Base-by-base conservation (phyloP, 1,140 invertebrate species). In the Heliconius congener region DNA sequence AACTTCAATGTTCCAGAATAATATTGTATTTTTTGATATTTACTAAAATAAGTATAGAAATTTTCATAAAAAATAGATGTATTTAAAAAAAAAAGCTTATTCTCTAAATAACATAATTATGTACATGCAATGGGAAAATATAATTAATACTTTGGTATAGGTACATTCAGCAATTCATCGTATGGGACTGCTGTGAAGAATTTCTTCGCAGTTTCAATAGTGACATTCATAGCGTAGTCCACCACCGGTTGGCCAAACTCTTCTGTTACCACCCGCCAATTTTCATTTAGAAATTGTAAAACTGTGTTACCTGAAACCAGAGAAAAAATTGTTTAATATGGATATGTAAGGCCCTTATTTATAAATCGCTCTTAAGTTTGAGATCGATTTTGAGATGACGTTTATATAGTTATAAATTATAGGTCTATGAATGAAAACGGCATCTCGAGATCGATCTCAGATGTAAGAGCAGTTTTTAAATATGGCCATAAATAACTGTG, bases 191-290 rank as follows among this genome's bases (percentile, higher is more conserved):
- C 89, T 27, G 87, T 83, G 73, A 94, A 94, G 86, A 94, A 94
- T 79, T 93, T 92, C 55, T 82, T 92, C 1, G 92, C 92, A 0
- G 93, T 94, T 70, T 85, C 85, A 18, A 93, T 86, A 0, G 92
- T 93, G 6, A 93, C 91, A 76, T 94, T 94, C 81, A 94, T 86
- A 0, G 92, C 92, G 70, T 91, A 94, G 50, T 94, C 93, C 8
- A 94, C 91, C 0, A 94, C 91, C 9, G 93, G 93, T 72, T 92
- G 88, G 0, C 93, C 93, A 60, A 94, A 94, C 73, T 94, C 93
- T 82, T 93, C 92, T 2, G 92, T 92, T 39, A 94, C 93, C 23
- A 91, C 85, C 30, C 92, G 85, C 93, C 93, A 94, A 80, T 94
- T 94, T 87, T 94, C 93, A 72, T 94, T 94, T 37, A 94, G 79